phyloP scores from a whole-genome alignment of 2,888 invertebrate species.

The Melinopterus prodromus region DNA sequence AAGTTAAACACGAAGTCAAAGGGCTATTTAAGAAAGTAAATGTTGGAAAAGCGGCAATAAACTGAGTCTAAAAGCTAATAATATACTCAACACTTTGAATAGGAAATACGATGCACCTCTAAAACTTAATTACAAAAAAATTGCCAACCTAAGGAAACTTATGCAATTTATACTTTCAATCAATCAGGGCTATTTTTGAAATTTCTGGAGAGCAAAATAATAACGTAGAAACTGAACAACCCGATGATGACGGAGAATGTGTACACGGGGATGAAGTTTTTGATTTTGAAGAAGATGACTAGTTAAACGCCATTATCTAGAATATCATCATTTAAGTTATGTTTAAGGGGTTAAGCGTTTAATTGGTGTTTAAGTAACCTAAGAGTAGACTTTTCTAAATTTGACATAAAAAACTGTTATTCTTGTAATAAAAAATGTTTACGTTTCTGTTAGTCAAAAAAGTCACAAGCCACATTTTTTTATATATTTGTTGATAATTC shows the following conservation, averaged over 20 bases:
- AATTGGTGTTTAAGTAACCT: too few relatives aligned
- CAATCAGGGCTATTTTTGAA: not conserved
- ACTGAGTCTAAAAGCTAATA: not conserved
- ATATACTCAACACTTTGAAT: not conserved
- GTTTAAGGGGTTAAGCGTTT: too few relatives aligned
- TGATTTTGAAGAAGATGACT: too few relatives aligned
- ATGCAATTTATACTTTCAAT: not conserved
- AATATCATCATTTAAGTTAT: too few relatives aligned
- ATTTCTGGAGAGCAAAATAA: not conserved
- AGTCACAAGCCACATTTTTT: not conserved
- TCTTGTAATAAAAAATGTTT: not conserved
- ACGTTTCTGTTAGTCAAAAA: not conserved
- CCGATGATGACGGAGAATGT: not conserved
- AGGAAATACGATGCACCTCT: not conserved
- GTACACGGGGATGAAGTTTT: too few relatives aligned
- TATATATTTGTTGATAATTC: not conserved
- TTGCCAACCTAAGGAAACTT: not conserved
- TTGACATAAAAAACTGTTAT: not conserved
- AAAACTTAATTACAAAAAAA: not conserved
- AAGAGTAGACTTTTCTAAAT: too few relatives aligned
- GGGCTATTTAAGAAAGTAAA: not conserved
- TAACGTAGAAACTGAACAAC: not conserved
- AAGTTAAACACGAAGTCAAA: not conserved
- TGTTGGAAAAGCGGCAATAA: constrained; percentile 5
- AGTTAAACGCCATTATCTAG: too few relatives aligned